Conservation (phyloP, 92 coral and sea anemone species). For the Muricea muricata region DNA sequence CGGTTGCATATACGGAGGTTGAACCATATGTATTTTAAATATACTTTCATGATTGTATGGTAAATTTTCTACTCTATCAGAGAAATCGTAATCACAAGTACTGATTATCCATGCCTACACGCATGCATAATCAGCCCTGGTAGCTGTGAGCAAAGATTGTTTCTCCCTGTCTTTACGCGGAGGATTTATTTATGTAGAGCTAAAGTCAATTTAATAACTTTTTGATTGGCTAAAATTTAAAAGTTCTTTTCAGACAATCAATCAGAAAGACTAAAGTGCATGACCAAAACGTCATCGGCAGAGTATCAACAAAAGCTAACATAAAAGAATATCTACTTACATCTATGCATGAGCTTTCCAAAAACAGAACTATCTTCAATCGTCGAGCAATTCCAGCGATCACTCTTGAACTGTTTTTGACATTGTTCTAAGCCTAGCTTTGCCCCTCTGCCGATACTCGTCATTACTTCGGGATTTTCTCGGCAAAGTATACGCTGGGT, state of each 20-base stretch:
- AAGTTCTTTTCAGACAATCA: neutral
- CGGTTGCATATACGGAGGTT: too few relatives aligned
- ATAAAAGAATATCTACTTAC: constrained; percentile 60
- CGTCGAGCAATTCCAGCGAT: constrained; percentile 97
- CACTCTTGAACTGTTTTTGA: constrained; percentile 83
- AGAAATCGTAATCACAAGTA: too few relatives aligned
- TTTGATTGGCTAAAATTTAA: too few relatives aligned
- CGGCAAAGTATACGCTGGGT: constrained; percentile 86
- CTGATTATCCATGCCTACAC: too few relatives aligned
- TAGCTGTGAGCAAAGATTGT: too few relatives aligned
- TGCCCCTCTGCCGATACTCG: constrained; percentile 96
- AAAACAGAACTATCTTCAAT: constrained; percentile 90
- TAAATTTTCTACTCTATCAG: too few relatives aligned
- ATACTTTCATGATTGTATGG: too few relatives aligned
- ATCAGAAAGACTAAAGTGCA: neutral
- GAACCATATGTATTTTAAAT: too few relatives aligned
- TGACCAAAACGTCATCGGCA: neutral
- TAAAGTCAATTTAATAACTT: too few relatives aligned
- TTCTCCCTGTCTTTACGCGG: too few relatives aligned
- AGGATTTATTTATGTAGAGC: too few relatives aligned
- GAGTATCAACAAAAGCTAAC: neutral
- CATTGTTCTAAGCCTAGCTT: constrained; percentile 90
- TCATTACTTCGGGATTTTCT: constrained; percentile 96
- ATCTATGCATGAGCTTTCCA: constrained; percentile 92
- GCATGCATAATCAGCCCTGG: too few relatives aligned